These are phyloP conservation scores for Anneissia japonica DNA, from an alignment of 35 echinoderm and acorn worm genomes.

Conservation along the genomic window DNA sequence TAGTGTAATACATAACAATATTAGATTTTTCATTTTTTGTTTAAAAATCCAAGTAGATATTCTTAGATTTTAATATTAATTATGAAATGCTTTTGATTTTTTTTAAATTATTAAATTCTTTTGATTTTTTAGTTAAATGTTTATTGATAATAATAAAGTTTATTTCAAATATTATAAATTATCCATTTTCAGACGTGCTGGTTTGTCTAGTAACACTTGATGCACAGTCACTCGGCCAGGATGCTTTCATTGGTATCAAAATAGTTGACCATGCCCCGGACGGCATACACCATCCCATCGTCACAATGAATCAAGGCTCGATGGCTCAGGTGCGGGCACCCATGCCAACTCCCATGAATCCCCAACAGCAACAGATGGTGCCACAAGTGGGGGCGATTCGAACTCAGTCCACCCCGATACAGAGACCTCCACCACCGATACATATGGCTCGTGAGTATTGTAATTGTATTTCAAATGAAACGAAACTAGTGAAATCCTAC, in stretches of 20 bases:
- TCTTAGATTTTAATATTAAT: no score
- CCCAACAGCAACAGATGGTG: not conserved
- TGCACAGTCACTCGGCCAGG: conserved; percentile 79
- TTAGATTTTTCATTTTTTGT: no score
- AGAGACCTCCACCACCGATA: not conserved
- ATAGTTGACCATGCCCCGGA: conserved; percentile 86
- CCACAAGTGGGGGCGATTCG: not conserved
- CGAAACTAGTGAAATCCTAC: no score
- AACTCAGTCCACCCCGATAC: not conserved
- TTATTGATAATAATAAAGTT: not conserved
- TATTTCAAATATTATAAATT: not conserved
- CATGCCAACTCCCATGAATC: conserved; percentile 1
- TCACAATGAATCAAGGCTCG: conserved; percentile 24
- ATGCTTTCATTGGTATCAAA: conserved; percentile 94
- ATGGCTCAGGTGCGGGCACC: not conserved
- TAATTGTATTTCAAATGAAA: no score
- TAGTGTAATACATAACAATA: no score
- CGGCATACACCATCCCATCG: conserved; percentile 48
- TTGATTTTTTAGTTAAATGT: not conserved
- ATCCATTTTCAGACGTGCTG: conserved; percentile 48
- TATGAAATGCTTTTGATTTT: no score
- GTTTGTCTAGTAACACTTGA: conserved; percentile 89
- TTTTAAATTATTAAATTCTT: no score
- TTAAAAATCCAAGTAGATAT: no score
- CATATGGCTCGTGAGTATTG: not conserved